phyloP scores from a whole-genome alignment of 2,113 vertebrate species.

The Plectropomus leopardus region DNA sequence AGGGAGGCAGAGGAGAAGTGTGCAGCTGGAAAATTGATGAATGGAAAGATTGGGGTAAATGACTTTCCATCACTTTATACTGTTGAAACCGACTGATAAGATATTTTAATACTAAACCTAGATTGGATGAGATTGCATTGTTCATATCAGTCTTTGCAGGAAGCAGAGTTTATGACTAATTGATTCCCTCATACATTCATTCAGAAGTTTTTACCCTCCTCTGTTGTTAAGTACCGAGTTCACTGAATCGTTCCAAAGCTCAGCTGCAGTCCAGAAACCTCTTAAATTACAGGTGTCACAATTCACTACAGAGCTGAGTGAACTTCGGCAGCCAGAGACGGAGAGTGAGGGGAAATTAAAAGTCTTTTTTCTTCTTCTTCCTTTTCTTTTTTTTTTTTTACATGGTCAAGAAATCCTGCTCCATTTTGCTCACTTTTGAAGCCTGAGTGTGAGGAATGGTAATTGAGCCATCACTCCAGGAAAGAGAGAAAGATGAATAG shows the following conservation, averaged over 20 bases:
- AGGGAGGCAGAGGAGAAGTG: conserved; percentile 18
- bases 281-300: conserved; percentile 62
- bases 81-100: conserved; percentile 1
- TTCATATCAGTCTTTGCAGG: conserved; percentile 21
- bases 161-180: conserved; percentile 40
- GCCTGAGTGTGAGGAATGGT: conserved; percentile 66
- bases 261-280: conserved; percentile 53
- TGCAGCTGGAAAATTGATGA: conserved; percentile 43
- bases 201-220: conserved; percentile 62
- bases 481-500: conserved; percentile 68
- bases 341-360: conserved; percentile 54
- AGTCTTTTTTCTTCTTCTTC: conserved; percentile 7
- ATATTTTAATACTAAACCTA: conserved; percentile 30
- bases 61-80: conserved; percentile 19
- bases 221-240: conserved; percentile 49
- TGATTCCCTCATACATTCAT: conserved; percentile 64
- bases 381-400: conserved; percentile 18
- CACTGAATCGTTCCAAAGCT: conserved; percentile 56
- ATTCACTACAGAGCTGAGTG: conserved; percentile 43
- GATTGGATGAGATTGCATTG: conserved; percentile 11
- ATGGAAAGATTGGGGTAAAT: conserved; percentile 28
- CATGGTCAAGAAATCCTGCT: conserved; percentile 56
- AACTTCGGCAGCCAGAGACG: conserved; percentile 50
- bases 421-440: conserved; percentile 63
- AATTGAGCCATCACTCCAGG: conserved; percentile 76